Evolutionary conservation across 53 echinoderm and acorn worm species (phyloP).

Genomic region (Apostichopus leukothele): DNA sequence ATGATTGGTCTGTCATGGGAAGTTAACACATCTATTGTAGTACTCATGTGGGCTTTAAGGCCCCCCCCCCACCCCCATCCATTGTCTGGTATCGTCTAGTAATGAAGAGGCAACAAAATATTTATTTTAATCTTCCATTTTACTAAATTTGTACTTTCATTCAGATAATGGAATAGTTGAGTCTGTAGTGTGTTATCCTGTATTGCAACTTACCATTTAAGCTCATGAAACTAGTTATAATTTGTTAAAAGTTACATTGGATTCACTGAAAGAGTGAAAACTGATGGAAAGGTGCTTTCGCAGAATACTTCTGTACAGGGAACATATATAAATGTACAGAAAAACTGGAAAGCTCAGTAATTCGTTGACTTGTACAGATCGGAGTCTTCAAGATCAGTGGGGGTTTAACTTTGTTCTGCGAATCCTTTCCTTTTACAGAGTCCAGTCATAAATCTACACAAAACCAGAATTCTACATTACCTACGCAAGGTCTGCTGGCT

Average conservation of each 20-base stretch:
- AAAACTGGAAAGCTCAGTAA: too few species aligned
- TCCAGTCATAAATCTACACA: constrained; percentile 34
- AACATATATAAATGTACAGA: neutral
- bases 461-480: constrained; percentile 42
- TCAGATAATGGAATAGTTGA: neutral
- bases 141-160: neutral
- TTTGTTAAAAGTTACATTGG: neutral
- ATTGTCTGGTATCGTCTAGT: too few species aligned
- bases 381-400: too few species aligned
- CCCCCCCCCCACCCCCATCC: too few species aligned
- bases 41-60: too few species aligned
- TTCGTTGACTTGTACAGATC: too few species aligned
- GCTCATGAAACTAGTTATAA: neutral
- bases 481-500: constrained; percentile 32
- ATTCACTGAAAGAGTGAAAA: neutral
- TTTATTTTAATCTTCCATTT: too few species aligned
- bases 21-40: too few species aligned
- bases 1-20: too few species aligned
- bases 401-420: neutral
- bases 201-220: neutral
- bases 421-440: constrained; percentile 33
- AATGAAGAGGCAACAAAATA: too few species aligned
- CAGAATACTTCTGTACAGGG: neutral
- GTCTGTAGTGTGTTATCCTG: neutral
- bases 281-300: neutral